Evolutionary conservation across 1,140 invertebrate species (phyloP).

Genomic region (Acromyrmex heyeri): DNA sequence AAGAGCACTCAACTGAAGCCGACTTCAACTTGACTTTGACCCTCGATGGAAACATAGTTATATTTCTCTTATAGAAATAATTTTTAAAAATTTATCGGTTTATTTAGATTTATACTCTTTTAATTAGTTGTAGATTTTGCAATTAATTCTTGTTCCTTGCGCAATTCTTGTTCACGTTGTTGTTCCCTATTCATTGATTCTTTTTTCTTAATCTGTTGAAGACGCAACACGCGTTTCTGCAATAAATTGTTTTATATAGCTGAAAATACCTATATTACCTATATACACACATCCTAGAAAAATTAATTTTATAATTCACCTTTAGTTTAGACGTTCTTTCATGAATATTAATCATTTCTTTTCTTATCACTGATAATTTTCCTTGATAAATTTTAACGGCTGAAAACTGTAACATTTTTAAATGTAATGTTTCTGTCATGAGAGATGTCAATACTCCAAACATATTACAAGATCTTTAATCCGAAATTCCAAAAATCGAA

Average conservation of each 20-base stretch:
- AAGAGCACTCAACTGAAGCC: no score
- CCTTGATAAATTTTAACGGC: constrained; percentile 81
- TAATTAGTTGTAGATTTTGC: constrained; percentile 74
- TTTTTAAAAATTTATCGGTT: not conserved
- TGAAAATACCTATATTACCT: constrained; percentile 28
- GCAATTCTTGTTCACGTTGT: constrained; percentile 80
- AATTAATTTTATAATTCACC: constrained; percentile 72
- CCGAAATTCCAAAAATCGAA: not conserved
- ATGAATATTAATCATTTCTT: constrained; percentile 82
- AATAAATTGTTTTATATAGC: constrained; percentile 42
- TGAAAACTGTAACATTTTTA: constrained; percentile 73
- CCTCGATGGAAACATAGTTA: no score
- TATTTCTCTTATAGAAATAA: not conserved
- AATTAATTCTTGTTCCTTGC: constrained; percentile 81
- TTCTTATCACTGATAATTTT: constrained; percentile 82
- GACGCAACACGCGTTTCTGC: constrained; percentile 82
- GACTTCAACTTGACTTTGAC: no score
- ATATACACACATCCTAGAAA: not conserved
- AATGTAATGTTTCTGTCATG: not conserved
- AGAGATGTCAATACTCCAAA: constrained; percentile 44
- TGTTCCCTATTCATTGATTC: constrained; percentile 81
- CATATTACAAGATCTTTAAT: not conserved
- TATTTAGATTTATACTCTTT: not conserved
- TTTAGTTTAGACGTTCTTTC: constrained; percentile 83
- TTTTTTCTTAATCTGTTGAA: constrained; percentile 84